Percentiles rank a stretch among this genome's conserved stretches.
These are phyloP conservation scores for Rhabdophis nuchalis DNA, from an alignment of 2,797 vertebrate species.

Conservation along the genomic window DNA sequence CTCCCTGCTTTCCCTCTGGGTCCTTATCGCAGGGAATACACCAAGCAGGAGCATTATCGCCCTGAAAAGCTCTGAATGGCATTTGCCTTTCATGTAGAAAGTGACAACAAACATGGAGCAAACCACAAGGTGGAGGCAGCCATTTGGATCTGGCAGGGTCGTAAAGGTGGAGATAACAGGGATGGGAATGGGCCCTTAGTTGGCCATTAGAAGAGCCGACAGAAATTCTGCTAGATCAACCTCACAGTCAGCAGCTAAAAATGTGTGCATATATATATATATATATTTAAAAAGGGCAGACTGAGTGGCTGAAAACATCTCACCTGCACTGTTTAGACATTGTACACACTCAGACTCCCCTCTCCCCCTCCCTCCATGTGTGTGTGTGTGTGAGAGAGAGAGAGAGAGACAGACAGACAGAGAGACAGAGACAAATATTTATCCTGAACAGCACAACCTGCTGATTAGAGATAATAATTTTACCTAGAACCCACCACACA, in stretches of 20 bases:
- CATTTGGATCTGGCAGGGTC: constrained; percentile 33
- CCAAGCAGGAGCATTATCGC: constrained; percentile 80
- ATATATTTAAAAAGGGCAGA: background rate
- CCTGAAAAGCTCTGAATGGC: constrained; percentile 59
- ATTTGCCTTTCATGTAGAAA: constrained; percentile 67
- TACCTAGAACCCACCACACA: background rate
- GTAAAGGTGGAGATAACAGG: constrained; percentile 36
- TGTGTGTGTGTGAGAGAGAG: background rate
- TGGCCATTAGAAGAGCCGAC: constrained; percentile 33
- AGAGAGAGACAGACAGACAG: too few relatives aligned
- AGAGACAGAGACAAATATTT: background rate
- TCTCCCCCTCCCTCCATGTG: background rate
- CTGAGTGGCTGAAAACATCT: background rate
- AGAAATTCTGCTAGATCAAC: constrained; percentile 1
- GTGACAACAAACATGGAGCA: constrained; percentile 41
- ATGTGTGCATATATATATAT: constrained; percentile 15
- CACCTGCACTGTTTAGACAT: background rate
- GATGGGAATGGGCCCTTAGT: background rate
- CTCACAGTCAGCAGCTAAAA: constrained; percentile 9
- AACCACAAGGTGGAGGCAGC: background rate
- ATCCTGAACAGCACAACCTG: background rate
- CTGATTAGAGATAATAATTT: background rate
- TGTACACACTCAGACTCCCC: background rate
- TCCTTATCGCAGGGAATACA: constrained; percentile 84
- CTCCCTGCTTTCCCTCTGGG: constrained; percentile 84